phyloP scores from a whole-genome alignment of 2,113 vertebrate species.

The Muntiacus reevesi region DNA sequence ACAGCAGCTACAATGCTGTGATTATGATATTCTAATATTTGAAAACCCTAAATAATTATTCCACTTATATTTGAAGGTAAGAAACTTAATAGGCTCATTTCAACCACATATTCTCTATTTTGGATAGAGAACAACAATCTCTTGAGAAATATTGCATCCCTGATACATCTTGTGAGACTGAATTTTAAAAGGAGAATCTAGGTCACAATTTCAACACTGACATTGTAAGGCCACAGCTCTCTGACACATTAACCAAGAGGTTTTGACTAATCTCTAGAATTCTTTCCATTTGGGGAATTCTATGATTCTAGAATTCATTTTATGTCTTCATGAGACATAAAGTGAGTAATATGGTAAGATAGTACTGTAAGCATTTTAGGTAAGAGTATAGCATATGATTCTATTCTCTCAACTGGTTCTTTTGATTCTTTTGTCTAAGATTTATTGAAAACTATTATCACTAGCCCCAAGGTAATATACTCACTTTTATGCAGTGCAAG shows the following conservation, averaged over 20 bases:
- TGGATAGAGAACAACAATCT: background rate
- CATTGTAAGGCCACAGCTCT: background rate
- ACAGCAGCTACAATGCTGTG: background rate
- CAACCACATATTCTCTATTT: background rate
- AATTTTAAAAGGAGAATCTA: background rate
- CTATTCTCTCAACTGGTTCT: background rate
- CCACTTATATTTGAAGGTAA: constrained; percentile 61
- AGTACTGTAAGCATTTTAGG: background rate
- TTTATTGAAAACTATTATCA: background rate
- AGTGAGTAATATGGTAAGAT: background rate
- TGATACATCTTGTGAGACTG: background rate
- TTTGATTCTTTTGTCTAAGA: background rate
- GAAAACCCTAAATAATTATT: constrained; percentile 62
- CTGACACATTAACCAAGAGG: background rate
- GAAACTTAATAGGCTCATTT: background rate
- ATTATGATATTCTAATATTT: constrained; percentile 71
- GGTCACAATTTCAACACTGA: background rate
- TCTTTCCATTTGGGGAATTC: background rate
- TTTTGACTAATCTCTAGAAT: background rate
- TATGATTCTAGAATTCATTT: background rate
- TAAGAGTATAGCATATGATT: background rate
- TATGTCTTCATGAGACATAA: background rate
- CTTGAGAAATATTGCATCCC: background rate
- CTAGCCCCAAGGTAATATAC: background rate
- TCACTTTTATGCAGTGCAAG: background rate